A percentile compares a stretch with the other conserved stretches of the same genome.
These are phyloP conservation scores for Drosophila triauraria DNA, from an alignment of 1,140 invertebrate genomes.

Conservation along the genomic window DNA sequence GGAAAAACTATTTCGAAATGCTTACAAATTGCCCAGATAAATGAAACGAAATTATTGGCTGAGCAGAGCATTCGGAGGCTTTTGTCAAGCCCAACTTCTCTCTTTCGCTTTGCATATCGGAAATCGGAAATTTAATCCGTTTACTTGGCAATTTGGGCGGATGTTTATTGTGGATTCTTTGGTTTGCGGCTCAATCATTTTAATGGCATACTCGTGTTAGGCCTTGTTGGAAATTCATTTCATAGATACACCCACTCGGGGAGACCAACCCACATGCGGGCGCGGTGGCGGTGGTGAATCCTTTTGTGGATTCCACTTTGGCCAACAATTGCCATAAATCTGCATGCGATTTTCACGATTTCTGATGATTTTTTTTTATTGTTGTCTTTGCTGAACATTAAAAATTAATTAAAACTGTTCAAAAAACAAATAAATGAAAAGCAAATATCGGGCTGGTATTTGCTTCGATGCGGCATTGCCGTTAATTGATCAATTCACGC, in stretches of 20 bases:
- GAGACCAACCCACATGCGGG: not conserved
- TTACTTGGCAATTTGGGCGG: slow-evolving; percentile 61
- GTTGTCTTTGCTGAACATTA: slow-evolving; percentile 22
- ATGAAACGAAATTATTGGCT: not conserved
- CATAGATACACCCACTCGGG: slow-evolving; percentile 24
- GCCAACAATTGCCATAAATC: slow-evolving; percentile 21
- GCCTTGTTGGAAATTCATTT: slow-evolving; percentile 54
- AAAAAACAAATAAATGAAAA: slow-evolving; percentile 25
- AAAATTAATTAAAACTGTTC: slow-evolving; percentile 43
- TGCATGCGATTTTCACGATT: not conserved
- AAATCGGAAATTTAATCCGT: slow-evolving; percentile 71
- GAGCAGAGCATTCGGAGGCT: slow-evolving; percentile 14
- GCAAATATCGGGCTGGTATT: slow-evolving; percentile 29
- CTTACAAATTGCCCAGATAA: not conserved
- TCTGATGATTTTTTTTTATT: slow-evolving; percentile 15
- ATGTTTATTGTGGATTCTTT: slow-evolving; percentile 67
- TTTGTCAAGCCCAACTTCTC: slow-evolving; percentile 1
- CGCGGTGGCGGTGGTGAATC: slow-evolving; percentile 6
- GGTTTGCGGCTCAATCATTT: slow-evolving; percentile 77
- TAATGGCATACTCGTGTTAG: slow-evolving; percentile 76
- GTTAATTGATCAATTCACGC: slow-evolving; percentile 57
- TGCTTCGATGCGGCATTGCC: slow-evolving; percentile 5
- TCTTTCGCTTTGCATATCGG: slow-evolving; percentile 24
- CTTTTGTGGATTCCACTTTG: slow-evolving; percentile 4
- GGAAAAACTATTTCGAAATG: not conserved